phyloP scores from a whole-genome alignment of 1,140 invertebrate species.

The Dinothrombium tinctorium region DNA sequence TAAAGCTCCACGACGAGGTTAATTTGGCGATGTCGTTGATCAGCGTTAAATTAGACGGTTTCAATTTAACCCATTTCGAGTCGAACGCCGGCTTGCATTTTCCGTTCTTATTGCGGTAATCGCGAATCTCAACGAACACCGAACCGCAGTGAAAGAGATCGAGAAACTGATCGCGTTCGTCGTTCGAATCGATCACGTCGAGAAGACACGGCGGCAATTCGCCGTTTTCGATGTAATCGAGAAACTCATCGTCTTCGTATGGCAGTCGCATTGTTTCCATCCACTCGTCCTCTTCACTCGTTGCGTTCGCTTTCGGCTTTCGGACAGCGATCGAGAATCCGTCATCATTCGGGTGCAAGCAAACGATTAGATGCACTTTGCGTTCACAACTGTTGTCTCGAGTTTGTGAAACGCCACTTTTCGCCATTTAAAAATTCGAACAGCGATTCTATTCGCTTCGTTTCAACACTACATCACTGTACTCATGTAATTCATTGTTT shows the following conservation, averaged over 20 bases:
- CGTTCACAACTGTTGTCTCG: too few relatives aligned
- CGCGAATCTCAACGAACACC: slow-evolving; percentile 67
- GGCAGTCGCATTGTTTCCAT: slow-evolving; percentile 25
- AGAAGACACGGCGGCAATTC: slow-evolving; percentile 57
- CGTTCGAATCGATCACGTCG: slow-evolving; percentile 49
- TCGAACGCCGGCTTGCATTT: slow-evolving; percentile 17
- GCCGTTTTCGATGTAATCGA: slow-evolving; percentile 24
- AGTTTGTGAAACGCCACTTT: too few relatives aligned
- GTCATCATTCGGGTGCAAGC: too few relatives aligned
- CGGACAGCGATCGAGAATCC: too few relatives aligned
- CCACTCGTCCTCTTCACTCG: slow-evolving; percentile 22
- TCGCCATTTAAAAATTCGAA: too few relatives aligned
- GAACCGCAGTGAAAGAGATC: slow-evolving; percentile 73
- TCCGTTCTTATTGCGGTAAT: slow-evolving; percentile 40
- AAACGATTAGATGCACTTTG: too few relatives aligned
- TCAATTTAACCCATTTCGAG: slow-evolving; percentile 47
- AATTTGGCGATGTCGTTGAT: slow-evolving; percentile 44
- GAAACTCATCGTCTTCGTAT: slow-evolving; percentile 25
- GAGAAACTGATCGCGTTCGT: slow-evolving; percentile 21
- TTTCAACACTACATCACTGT: too few relatives aligned
- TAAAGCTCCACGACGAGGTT: slow-evolving; percentile 24
- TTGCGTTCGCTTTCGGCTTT: too few relatives aligned
- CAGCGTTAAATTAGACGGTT: slow-evolving; percentile 58
- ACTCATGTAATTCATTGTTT: too few relatives aligned
- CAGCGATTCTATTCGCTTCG: too few relatives aligned